These are phyloP conservation scores for Thamnophis elegans DNA, from an alignment of 2,797 vertebrate genomes.

Conservation along the genomic window DNA sequence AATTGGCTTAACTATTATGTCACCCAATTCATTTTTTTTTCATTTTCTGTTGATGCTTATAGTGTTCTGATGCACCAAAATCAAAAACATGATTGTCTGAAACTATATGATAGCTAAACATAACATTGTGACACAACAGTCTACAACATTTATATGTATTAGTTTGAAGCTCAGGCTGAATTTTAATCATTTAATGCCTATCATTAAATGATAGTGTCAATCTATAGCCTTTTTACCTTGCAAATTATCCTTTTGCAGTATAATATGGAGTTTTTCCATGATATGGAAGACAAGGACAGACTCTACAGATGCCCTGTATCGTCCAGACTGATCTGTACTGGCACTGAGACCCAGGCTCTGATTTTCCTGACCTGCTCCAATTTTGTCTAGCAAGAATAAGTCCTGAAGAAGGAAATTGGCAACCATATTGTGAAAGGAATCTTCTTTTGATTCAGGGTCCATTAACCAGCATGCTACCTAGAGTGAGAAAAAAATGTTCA, in stretches of 20 bases:
- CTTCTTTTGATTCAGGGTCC: constrained; percentile 86
- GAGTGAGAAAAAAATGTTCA: constrained; percentile 14
- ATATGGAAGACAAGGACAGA: constrained; percentile 80
- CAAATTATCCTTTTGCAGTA: constrained; percentile 83
- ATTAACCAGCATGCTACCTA: constrained; percentile 95
- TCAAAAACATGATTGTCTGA: not conserved
- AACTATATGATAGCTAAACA: not conserved
- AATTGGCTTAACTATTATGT: not conserved
- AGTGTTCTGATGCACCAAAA: too few species aligned
- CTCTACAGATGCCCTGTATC: constrained; percentile 84
- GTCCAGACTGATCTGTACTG: constrained; percentile 74
- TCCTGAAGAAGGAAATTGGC: constrained; percentile 85
- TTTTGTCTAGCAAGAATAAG: constrained; percentile 80
- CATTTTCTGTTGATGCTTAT: not conserved
- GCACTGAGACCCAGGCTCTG: constrained; percentile 80
- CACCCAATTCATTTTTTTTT: not conserved
- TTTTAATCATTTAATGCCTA: not conserved
- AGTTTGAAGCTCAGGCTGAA: not conserved
- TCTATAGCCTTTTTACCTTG: constrained; percentile 72
- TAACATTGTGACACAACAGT: not conserved
- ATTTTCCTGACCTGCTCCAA: constrained; percentile 74
- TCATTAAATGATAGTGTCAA: not conserved
- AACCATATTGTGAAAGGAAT: constrained; percentile 90
- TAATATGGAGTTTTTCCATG: constrained; percentile 79
- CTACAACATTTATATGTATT: not conserved